phyloP scores from a whole-genome alignment of 2,888 invertebrate genomes.

The Cetonia aurata region DNA sequence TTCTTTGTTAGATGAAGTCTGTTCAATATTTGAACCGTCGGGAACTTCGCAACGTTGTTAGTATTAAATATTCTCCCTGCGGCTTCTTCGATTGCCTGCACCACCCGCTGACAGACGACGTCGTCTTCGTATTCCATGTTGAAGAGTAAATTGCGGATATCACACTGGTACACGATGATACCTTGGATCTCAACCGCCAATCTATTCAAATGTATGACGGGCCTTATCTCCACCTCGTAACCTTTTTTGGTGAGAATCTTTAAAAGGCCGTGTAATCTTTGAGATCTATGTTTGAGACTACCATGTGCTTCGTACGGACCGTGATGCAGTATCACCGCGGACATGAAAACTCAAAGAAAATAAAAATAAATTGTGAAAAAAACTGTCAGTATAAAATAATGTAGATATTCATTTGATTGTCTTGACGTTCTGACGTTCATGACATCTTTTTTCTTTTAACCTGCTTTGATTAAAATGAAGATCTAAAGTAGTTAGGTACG shows the following conservation, averaged over 20 bases:
- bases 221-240: constrained; percentile 57
- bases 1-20: background rate
- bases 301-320: constrained; percentile 62
- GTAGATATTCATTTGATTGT: no score
- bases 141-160: constrained; percentile 60
- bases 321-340: constrained; percentile 56
- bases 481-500: no score
- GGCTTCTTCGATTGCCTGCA: constrained; percentile 58
- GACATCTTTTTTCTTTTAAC: no score
- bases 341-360: constrained; percentile 9
- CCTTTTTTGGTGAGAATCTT: constrained; percentile 48
- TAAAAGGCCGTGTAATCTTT: constrained; percentile 58
- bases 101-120: constrained; percentile 54
- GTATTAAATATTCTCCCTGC: constrained; percentile 50
- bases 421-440: no score
- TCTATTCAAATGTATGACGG: constrained; percentile 57
- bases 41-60: constrained; percentile 48
- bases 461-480: no score
- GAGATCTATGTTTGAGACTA: constrained; percentile 59
- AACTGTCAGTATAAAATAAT: no score
- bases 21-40: background rate
- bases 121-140: constrained; percentile 59
- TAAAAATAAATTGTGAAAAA: no score
- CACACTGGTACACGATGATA: constrained; percentile 58
- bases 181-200: constrained; percentile 58